Evolutionary conservation across 2,888 invertebrate genomes (phyloP).

Genomic region (Thysanoteuthis rhombus): DNA sequence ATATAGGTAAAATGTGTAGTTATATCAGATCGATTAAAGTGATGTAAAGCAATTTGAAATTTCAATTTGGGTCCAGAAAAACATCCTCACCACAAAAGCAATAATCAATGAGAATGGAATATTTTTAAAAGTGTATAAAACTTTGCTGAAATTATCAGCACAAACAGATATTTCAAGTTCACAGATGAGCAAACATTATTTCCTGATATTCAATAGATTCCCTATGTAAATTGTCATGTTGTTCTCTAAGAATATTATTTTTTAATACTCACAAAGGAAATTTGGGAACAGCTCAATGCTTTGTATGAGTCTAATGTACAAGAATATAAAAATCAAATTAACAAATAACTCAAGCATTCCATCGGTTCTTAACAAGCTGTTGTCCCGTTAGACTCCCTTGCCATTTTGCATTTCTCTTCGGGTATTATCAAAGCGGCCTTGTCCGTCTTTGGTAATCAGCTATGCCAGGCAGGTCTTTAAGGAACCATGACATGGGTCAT

Average conservation of each 20-base stretch:
- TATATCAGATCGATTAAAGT: too few species aligned
- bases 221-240: not conserved
- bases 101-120: too few species aligned
- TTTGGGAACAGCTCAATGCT: not conserved
- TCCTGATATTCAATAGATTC: not conserved
- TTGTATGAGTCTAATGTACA: not conserved
- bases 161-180: too few species aligned
- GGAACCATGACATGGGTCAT: conserved; percentile 12
- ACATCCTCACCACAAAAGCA: too few species aligned
- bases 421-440: not conserved
- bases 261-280: not conserved
- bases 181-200: not conserved
- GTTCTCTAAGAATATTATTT: not conserved
- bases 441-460: not conserved
- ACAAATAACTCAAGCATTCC: not conserved
- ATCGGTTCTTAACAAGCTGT: not conserved
- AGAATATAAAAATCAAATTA: not conserved
- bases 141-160: too few species aligned
- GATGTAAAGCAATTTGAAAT: too few species aligned
- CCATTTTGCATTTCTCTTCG: not conserved
- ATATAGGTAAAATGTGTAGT: too few species aligned
- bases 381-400: not conserved
- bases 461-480: not conserved
- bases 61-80: too few species aligned
- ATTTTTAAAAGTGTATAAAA: too few species aligned